Conservation (phyloP, 1,140 invertebrate species). For the Pararge aegeria region DNA sequence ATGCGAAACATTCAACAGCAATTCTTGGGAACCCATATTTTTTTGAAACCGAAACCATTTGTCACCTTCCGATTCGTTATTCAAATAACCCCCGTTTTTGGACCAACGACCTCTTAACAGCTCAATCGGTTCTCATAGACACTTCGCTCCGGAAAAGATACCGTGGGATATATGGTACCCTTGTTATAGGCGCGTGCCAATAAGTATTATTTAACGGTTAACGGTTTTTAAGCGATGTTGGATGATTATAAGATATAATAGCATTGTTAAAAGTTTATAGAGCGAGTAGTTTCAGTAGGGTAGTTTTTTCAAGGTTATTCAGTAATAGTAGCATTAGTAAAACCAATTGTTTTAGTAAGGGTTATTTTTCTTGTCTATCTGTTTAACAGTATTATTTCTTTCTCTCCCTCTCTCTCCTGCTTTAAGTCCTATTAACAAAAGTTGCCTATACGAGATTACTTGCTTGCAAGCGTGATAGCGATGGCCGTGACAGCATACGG, state of each 20-base stretch:
- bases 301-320: too few relatives aligned
- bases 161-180: slow-evolving; percentile 24
- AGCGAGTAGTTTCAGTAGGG: too few relatives aligned
- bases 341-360: too few relatives aligned
- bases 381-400: too few relatives aligned
- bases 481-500: too few relatives aligned
- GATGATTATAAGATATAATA: slow-evolving; percentile 15
- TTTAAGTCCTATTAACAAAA: too few relatives aligned
- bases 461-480: too few relatives aligned
- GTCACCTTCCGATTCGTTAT: not conserved
- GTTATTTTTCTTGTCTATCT: too few relatives aligned
- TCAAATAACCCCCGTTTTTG: not conserved
- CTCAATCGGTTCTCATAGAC: slow-evolving; percentile 19
- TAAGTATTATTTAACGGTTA: not conserved
- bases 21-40: not conserved
- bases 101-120: not conserved
- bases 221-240: slow-evolving; percentile 7
- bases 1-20: slow-evolving; percentile 11
- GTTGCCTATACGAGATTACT: too few relatives aligned
- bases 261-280: too few relatives aligned
- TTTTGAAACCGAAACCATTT: not conserved
- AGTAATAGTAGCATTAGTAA: too few relatives aligned
- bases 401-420: too few relatives aligned
- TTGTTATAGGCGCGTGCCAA: slow-evolving; percentile 16
- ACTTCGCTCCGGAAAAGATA: slow-evolving; percentile 11